A percentile compares a stretch with the other conserved stretches of the same genome.
Conservation (phyloP, 2,113 vertebrate genomes). For the Romanogobio albipinnatus region DNA sequence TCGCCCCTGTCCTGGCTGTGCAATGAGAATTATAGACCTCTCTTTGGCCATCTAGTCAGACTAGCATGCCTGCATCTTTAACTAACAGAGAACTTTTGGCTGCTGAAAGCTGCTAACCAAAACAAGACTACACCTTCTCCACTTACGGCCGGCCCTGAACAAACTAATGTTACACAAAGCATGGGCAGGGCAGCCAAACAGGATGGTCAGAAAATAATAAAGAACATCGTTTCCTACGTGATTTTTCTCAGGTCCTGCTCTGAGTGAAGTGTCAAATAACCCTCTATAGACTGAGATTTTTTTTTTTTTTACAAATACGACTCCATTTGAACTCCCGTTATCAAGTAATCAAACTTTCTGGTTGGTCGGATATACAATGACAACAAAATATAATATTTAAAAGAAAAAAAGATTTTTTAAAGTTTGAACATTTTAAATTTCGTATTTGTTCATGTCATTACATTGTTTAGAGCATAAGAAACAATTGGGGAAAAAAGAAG, state of each 20-base stretch:
- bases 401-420: too few relatives aligned
- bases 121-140: constrained; percentile 23
- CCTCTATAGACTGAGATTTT: neutral
- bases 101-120: neutral
- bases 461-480: too few relatives aligned
- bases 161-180: constrained; percentile 30
- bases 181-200: constrained; percentile 9
- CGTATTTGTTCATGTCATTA: too few relatives aligned
- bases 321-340: neutral
- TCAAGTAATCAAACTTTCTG: neutral
- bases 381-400: neutral
- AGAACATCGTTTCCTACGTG: constrained; percentile 13
- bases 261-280: constrained; percentile 9
- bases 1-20: constrained; percentile 4
- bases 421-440: too few relatives aligned
- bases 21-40: constrained; percentile 20
- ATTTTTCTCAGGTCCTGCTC: constrained; percentile 21
- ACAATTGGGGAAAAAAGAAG: too few relatives aligned
- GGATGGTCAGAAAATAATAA: neutral
- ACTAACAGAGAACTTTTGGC: neutral
- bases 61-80: constrained; percentile 1
- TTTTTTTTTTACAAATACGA: neutral
- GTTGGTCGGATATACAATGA: neutral
- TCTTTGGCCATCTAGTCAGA: neutral
- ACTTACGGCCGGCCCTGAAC: neutral